Conservation (phyloP, 2,113 vertebrate species). For the Tyrannus savana region DNA sequence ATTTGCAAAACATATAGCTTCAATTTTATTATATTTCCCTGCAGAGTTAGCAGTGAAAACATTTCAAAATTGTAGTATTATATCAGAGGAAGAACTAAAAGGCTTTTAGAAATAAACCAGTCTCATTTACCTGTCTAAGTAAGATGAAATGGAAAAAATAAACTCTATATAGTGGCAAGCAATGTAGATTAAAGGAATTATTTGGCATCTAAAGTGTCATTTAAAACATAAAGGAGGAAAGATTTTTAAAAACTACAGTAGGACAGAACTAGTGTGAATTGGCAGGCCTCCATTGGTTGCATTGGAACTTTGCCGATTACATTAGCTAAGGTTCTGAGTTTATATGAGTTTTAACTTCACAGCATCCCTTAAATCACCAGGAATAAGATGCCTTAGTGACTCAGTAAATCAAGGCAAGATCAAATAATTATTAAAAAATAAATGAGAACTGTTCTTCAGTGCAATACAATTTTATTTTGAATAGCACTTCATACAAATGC, state of each 20-base stretch:
- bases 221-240: constrained; percentile 14
- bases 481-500: constrained; percentile 18
- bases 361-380: constrained; percentile 50
- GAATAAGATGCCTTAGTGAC: constrained; percentile 42
- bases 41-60: not conserved
- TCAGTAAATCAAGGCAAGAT: constrained; percentile 57
- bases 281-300: constrained; percentile 39
- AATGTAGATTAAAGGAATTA: constrained; percentile 15
- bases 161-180: not conserved
- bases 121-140: constrained; percentile 15
- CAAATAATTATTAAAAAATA: constrained; percentile 66
- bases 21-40: constrained; percentile 15
- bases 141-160: constrained; percentile 32
- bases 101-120: constrained; percentile 27
- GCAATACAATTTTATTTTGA: constrained; percentile 33
- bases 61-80: not conserved
- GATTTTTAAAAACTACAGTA: constrained; percentile 3
- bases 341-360: constrained; percentile 38
- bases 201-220: constrained; percentile 3
- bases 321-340: constrained; percentile 44
- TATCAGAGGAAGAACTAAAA: not conserved
- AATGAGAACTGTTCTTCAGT: constrained; percentile 47
- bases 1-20: constrained; percentile 22
- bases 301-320: constrained; percentile 40
- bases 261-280: constrained; percentile 1